Evolutionary conservation across 2,888 invertebrate genomes (phyloP).

Genomic region (Branchipolynoe longqiensis): DNA sequence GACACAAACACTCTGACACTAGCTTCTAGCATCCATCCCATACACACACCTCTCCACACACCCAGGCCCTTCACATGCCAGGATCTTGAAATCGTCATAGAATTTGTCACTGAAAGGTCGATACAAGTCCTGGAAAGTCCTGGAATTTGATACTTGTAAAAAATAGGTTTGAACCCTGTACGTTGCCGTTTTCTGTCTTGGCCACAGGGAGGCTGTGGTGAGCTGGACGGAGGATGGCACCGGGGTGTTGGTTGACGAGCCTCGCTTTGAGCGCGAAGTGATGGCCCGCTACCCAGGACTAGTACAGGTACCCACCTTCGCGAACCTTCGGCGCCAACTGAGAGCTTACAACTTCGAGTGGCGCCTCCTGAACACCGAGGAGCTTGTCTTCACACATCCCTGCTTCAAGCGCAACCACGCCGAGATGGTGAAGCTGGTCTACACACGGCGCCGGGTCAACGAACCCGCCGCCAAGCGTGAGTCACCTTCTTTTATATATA

Average conservation of each 20-base stretch:
- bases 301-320: conserved; percentile 15
- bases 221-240: conserved; percentile 11
- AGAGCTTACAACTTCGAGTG: conserved; percentile 52
- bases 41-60: too few species aligned
- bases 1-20: too few species aligned
- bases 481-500: too few species aligned
- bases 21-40: too few species aligned
- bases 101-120: too few species aligned
- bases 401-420: neutral
- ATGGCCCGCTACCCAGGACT: conserved; percentile 42
- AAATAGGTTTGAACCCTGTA: too few species aligned
- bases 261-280: conserved; percentile 18
- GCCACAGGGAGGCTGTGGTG: neutral
- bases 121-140: too few species aligned
- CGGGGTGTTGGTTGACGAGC: conserved; percentile 11
- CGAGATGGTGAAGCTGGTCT: neutral
- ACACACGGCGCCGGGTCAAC: neutral
- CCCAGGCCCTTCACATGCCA: too few species aligned
- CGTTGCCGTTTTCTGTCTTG: too few species aligned
- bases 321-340: conserved; percentile 36
- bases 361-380: neutral
- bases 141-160: too few species aligned
- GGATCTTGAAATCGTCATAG: too few species aligned
- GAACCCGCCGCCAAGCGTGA: neutral
- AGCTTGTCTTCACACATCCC: conserved; percentile 14